Evolutionary conservation across 2,797 vertebrate species (phyloP), one percentile per base, ranked within the genome.

Genomic region (Cossypha caffra): DNA sequence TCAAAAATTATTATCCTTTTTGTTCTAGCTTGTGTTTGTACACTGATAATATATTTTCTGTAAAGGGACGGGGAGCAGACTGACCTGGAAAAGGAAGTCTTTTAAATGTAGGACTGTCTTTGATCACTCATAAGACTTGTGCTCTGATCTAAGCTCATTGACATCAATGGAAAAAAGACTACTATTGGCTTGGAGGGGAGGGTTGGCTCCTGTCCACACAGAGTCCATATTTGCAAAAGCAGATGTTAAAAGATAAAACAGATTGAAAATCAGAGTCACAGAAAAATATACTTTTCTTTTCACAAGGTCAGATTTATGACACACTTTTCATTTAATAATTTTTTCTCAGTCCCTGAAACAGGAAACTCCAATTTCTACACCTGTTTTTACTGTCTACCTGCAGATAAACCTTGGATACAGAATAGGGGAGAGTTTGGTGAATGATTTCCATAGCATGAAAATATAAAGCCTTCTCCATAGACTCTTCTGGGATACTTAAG

Each of bases 71-170:
- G 95, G 87, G 94, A 95, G 84, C 93, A 96, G 86, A 87, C 58
- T 93, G 93, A 92, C 90, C 92, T 97, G 92, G 85, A 93, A 96
- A 96, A 90, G 85, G 89, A 87, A 91, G 59, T 81, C 73, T 90
- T 81, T 96, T 86, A 94, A 93, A 90, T 86, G 79, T 64, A 91
- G 89, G 77, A 81, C 50, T 84, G 72, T 95, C 95, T 96, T 96
- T 96, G 93, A 93, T 95, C 95, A 96, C 43, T 96, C 90, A 88
- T 29, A 87, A 93, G 85, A 67, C 85, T 81, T 78, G 37, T 86
- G 63, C 82, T 94, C 82, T 96, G 93, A 95, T 93, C 94, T 93
- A 90, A 88, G 64, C 37, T 88, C 91, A 91, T 42, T 96, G 91
- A 96, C 93, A 96, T 96, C 91, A 96, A 12, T 84, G 64, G 82